Base-by-base conservation (phyloP, 2,113 vertebrate genomes). In the Dendrocopos noguchii region DNA sequence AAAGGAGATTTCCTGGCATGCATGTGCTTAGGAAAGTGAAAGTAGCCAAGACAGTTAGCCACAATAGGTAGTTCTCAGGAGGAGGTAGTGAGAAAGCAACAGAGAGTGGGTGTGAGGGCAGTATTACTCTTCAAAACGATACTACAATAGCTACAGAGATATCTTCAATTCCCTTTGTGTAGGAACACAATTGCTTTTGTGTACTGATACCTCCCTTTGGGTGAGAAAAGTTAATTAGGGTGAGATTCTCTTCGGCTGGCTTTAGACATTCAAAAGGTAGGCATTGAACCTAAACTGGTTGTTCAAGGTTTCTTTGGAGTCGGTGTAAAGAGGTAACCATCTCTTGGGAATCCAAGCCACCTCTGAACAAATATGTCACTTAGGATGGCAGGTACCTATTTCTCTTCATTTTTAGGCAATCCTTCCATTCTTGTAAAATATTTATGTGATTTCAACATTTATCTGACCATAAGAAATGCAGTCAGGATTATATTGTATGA, bases 351-450 rank as follows among this genome's bases (percentile, higher is more conserved):
- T 70, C 74, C 59, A 55, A 17, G 42, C 67, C 27, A 92, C 28
- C 72, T 27, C 64, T 80, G 46, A 81, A 87, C 5, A 84, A 59
- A 34, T 47, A n/a, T 24, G 50, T 81, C 55, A 61, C 12, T n/a
- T 27, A 55, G 71, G 59, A 59, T 7, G 64, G 55, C 87, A 94
- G 27, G 56, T 76, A 46, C n/a, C 24, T 82, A 34, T 66, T 89
- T 79, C 21, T 76, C 25, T 75, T 88, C 8, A 31, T 55, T 87
- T 96, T 87, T 70, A 89, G 27, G 17, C 27, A 79, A 87, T 74
- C n/a, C 57, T 68, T 84, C 79, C 50, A 15, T 19, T 84, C 46
- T 25, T 77, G 31, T 80, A 63, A 93, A 91, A 91, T 89, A 91
- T 81, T 85, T 15, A 71, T 74, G 65, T 33, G 56, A 64, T 85